These are phyloP conservation scores for Drosophila pectinifera DNA, from an alignment of 1,140 invertebrate species.

Conservation along the genomic window DNA sequence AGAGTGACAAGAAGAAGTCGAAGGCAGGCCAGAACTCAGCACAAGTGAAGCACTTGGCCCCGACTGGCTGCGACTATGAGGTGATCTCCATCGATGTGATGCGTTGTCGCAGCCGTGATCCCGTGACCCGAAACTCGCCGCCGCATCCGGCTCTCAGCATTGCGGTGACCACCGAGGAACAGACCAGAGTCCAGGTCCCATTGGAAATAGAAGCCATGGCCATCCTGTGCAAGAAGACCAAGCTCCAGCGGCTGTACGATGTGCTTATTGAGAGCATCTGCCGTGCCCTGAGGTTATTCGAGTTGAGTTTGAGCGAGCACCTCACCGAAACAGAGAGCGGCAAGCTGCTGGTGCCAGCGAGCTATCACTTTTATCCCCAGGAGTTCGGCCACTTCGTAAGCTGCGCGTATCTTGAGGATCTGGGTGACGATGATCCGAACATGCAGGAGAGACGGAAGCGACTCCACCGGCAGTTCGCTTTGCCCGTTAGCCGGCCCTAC, in stretches of 20 bases:
- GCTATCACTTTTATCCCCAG: constrained; percentile 84
- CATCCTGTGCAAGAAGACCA: constrained; percentile 88
- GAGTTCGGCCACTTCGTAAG: constrained; percentile 91
- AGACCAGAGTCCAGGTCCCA: constrained; percentile 86
- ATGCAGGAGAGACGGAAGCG: constrained; percentile 87
- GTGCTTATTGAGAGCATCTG: constrained; percentile 91
- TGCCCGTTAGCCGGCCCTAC: constrained; percentile 89
- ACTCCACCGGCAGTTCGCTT: constrained; percentile 89
- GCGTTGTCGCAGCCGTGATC: constrained; percentile 66
- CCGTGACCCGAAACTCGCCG: constrained; percentile 33
- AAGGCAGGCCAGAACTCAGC: constrained; percentile 12
- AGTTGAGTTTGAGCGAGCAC: constrained; percentile 86
- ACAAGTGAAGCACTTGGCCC: constrained; percentile 44
- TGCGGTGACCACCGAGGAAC: constrained; percentile 65
- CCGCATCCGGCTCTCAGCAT: constrained; percentile 62
- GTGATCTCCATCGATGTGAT: constrained; percentile 74
- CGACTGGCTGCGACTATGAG: constrained; percentile 73
- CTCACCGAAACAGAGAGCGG: constrained; percentile 50
- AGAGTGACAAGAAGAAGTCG: constrained; percentile 54
- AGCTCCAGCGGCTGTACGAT: constrained; percentile 88
- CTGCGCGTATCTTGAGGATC: constrained; percentile 88
- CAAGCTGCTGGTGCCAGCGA: constrained; percentile 67
- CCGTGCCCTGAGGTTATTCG: constrained; percentile 88
- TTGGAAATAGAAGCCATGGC: constrained; percentile 90
- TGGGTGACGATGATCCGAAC: constrained; percentile 86